phyloP scores from a whole-genome alignment of 2,888 invertebrate species.

The Catonia carolina region DNA sequence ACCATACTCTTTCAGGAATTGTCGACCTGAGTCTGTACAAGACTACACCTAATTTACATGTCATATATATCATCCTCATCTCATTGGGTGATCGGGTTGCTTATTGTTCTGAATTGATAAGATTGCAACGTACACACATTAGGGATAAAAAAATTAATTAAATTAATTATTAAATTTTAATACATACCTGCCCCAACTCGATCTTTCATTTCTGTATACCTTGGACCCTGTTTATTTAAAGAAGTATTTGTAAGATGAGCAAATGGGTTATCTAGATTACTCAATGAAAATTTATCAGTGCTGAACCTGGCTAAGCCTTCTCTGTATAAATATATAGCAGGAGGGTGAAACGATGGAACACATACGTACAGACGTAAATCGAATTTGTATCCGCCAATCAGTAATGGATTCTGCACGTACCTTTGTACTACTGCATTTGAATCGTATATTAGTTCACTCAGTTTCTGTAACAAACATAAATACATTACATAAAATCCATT shows the following conservation, averaged over 20 bases:
- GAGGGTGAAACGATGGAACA: slow-evolving; percentile 78
- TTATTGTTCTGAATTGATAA: no score
- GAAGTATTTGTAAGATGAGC: slow-evolving; percentile 88
- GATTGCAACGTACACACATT: no score
- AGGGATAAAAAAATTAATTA: slow-evolving; percentile 1
- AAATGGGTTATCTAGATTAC: slow-evolving; percentile 75
- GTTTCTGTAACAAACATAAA: slow-evolving; percentile 48
- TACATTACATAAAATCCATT: not conserved
- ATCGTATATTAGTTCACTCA: slow-evolving; percentile 70
- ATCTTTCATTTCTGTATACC: slow-evolving; percentile 75
- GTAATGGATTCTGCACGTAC: slow-evolving; percentile 68
- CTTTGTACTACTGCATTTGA: slow-evolving; percentile 72
- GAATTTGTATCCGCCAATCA: slow-evolving; percentile 87
- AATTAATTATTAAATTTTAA: slow-evolving; percentile 2
- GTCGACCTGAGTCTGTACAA: no score
- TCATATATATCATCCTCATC: no score
- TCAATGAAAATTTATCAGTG: slow-evolving; percentile 76
- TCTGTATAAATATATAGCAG: slow-evolving; percentile 80
- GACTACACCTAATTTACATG: no score
- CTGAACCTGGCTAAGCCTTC: slow-evolving; percentile 76
- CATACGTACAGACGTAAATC: slow-evolving; percentile 86
- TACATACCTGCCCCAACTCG: slow-evolving; percentile 66
- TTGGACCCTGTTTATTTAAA: slow-evolving; percentile 79
- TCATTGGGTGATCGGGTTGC: no score
- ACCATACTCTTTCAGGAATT: no score